These are phyloP conservation scores for Lutraria lutraria DNA, from an alignment of 2,888 invertebrate species.

Conservation along the genomic window DNA sequence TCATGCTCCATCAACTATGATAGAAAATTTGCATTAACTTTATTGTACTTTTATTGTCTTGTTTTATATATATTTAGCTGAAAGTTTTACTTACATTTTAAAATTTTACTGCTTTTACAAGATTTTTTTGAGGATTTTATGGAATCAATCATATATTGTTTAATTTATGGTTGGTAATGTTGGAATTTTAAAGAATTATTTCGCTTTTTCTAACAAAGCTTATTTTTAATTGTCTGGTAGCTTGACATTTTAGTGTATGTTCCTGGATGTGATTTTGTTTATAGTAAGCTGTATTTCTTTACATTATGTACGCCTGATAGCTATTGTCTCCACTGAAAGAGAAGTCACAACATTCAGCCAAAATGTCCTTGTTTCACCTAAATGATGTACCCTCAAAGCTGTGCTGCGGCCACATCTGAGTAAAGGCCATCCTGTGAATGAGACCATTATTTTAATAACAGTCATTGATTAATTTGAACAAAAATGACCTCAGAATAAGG, in stretches of 20 bases:
- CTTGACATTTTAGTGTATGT: neutral
- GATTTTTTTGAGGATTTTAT: neutral
- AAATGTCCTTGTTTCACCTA: too few relatives aligned
- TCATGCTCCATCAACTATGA: too few relatives aligned
- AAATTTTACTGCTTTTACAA: neutral
- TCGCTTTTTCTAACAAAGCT: neutral
- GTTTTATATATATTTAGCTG: neutral
- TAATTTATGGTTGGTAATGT: neutral
- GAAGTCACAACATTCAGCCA: too few relatives aligned
- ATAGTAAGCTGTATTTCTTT: too few relatives aligned
- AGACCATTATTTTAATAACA: too few relatives aligned
- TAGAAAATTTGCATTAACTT: neutral
- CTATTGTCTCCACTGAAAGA: too few relatives aligned
- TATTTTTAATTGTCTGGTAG: neutral
- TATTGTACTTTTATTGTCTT: neutral
- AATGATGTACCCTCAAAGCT: too few relatives aligned
- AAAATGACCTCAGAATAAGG: too few relatives aligned
- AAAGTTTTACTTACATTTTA: neutral
- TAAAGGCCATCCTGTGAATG: too few relatives aligned
- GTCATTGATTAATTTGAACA: too few relatives aligned
- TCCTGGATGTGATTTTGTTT: neutral
- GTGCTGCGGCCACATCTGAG: too few relatives aligned
- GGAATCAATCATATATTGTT: neutral
- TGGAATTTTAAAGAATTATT: neutral
- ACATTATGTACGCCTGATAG: too few relatives aligned